Conservation (phyloP, 2,888 invertebrate genomes). For the Phorcus lineatus region DNA sequence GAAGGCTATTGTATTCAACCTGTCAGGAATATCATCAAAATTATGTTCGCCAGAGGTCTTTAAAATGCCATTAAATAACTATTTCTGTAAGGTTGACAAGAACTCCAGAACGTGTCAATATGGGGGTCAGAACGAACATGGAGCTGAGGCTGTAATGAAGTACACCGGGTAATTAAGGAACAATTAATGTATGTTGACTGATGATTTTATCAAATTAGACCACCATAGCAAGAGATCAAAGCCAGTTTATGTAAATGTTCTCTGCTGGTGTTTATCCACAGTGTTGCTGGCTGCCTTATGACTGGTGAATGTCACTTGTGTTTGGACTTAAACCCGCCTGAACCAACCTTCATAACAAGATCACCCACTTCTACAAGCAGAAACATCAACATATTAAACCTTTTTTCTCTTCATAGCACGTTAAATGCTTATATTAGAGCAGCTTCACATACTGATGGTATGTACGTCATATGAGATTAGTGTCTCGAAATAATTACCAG, state of each 20-base stretch:
- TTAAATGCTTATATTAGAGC: no score
- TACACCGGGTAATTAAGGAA: background rate
- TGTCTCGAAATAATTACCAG: no score
- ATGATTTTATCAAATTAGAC: conserved; percentile 11
- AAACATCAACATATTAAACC: no score
- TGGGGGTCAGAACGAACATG: background rate
- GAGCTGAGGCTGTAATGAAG: background rate
- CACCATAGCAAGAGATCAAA: background rate
- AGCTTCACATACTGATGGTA: no score
- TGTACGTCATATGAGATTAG: no score
- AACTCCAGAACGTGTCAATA: background rate
- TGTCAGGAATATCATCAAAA: background rate
- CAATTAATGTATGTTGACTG: conserved; percentile 5
- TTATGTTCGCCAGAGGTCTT: background rate
- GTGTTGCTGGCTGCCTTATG: no score
- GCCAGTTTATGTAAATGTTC: conserved; percentile 4
- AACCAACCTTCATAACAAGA: no score
- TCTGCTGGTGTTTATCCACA: background rate
- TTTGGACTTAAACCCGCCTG: no score
- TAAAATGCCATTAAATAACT: conserved; percentile 8
- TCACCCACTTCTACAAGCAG: no score
- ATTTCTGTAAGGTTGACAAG: conserved; percentile 8
- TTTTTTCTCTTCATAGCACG: no score
- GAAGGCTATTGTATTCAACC: background rate
- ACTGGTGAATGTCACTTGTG: no score